phyloP scores from a whole-genome alignment of 2,888 invertebrate species.

The Luffia ferchaultella region DNA sequence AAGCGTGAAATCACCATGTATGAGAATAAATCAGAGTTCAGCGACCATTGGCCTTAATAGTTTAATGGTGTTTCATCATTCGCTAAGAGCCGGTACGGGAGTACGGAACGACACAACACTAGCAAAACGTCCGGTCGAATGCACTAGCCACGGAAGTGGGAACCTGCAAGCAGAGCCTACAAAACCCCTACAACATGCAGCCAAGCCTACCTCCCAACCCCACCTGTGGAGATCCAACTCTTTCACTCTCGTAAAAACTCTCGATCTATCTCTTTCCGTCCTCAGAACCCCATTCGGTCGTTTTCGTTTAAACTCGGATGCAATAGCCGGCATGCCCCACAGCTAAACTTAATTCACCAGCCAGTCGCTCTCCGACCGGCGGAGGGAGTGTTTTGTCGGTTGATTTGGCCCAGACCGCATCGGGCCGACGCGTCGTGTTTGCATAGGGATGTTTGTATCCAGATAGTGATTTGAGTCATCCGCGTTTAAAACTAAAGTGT shows the following conservation, averaged over 20 bases:
- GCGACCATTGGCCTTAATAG: background rate
- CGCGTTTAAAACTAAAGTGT: background rate
- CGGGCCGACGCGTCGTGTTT: slow-evolving; percentile 38
- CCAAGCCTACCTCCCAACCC: slow-evolving; percentile 29
- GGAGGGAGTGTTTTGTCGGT: slow-evolving; percentile 37
- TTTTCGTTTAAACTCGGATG: slow-evolving; percentile 59
- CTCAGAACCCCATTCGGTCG: slow-evolving; percentile 51
- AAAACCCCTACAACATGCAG: slow-evolving; percentile 39
- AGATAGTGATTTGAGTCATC: slow-evolving; percentile 34
- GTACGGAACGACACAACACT: slow-evolving; percentile 5
- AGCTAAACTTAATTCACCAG: slow-evolving; percentile 56
- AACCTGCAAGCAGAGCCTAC: slow-evolving; percentile 35
- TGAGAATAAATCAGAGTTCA: background rate
- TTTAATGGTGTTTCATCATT: background rate
- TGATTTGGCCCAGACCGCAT: slow-evolving; percentile 20
- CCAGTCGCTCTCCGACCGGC: slow-evolving; percentile 52
- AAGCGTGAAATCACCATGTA: background rate
- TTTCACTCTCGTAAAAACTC: slow-evolving; percentile 25
- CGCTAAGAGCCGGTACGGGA: slow-evolving; percentile 16
- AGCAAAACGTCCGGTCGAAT: slow-evolving; percentile 24
- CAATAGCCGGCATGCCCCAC: slow-evolving; percentile 63
- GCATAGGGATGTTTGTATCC: slow-evolving; percentile 52
- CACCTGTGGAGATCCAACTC: slow-evolving; percentile 24
- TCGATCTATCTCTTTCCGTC: slow-evolving; percentile 42
- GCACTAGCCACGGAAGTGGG: slow-evolving; percentile 20